Evolutionary conservation across 2,113 vertebrate genomes (phyloP).

Genomic region (Python bivittatus): DNA sequence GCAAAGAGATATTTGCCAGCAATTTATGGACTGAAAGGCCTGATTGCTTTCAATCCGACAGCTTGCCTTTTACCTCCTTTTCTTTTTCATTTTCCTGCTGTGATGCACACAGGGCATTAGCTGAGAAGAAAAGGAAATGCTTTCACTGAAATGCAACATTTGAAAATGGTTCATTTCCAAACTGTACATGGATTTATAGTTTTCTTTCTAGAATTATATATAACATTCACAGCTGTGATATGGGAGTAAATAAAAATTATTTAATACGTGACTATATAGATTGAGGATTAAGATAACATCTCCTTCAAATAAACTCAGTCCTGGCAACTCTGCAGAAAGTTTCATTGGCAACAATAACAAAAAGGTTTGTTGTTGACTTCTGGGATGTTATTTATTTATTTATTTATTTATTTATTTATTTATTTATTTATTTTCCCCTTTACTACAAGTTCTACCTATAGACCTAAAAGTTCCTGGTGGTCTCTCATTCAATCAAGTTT

Average conservation of each 20-base stretch:
- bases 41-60: constrained; percentile 14
- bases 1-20: constrained; percentile 21
- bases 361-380: not conserved
- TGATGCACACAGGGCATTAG: constrained; percentile 6
- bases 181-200: not conserved
- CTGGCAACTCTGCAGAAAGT: not conserved
- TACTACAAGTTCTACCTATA: not conserved
- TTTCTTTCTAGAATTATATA: not conserved
- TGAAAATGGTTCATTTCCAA: not conserved
- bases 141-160: not conserved
- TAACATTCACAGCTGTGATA: not conserved
- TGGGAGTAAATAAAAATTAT: not conserved
- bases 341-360: not conserved
- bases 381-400: not conserved
- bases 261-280: not conserved
- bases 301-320: not conserved
- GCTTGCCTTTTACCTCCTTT: not conserved
- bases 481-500: not conserved
- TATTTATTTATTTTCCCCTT: not conserved
- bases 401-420: not conserved
- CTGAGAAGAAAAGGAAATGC: constrained; percentile 3
- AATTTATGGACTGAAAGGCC: constrained; percentile 24
- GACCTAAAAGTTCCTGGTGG: not conserved
- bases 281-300: not conserved
- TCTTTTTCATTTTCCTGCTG: not conserved